phyloP scores from a whole-genome alignment of 2,797 vertebrate genomes.

The Acrossocheilus wenchowensis region DNA sequence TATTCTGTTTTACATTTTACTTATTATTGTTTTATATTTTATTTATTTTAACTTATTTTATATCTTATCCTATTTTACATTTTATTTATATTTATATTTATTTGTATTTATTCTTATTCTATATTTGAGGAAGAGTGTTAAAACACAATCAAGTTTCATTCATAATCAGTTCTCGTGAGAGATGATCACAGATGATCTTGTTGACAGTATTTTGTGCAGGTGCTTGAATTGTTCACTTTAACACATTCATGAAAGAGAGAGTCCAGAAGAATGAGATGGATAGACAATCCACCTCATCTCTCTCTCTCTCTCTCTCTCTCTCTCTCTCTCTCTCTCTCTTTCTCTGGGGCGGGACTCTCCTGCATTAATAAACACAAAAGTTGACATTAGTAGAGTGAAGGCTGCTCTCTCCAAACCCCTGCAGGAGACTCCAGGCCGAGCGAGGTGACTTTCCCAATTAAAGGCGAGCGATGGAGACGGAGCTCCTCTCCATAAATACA shows the following conservation, averaged over 20 bases:
- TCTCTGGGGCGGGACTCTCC: conserved; percentile 55
- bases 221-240: background rate
- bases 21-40: background rate
- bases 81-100: background rate
- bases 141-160: background rate
- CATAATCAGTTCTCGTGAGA: background rate
- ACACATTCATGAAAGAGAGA: conserved; percentile 43
- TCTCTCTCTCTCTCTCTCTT: background rate
- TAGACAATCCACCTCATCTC: conserved; percentile 3
- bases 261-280: conserved; percentile 1
- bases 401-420: conserved; percentile 53
- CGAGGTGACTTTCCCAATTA: conserved; percentile 72
- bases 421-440: conserved; percentile 59
- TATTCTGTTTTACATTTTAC: background rate
- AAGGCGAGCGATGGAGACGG: conserved; percentile 52
- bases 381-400: conserved; percentile 66
- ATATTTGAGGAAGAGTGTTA: background rate
- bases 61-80: background rate
- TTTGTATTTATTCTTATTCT: background rate
- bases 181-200: background rate
- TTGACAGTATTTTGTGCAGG: background rate
- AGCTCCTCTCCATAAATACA: conserved; percentile 21
- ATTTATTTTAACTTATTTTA: background rate
- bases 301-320: background rate
- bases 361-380: conserved; percentile 75